Conservation (phyloP, 2,888 invertebrate genomes). For the Epicampocera succincta region DNA sequence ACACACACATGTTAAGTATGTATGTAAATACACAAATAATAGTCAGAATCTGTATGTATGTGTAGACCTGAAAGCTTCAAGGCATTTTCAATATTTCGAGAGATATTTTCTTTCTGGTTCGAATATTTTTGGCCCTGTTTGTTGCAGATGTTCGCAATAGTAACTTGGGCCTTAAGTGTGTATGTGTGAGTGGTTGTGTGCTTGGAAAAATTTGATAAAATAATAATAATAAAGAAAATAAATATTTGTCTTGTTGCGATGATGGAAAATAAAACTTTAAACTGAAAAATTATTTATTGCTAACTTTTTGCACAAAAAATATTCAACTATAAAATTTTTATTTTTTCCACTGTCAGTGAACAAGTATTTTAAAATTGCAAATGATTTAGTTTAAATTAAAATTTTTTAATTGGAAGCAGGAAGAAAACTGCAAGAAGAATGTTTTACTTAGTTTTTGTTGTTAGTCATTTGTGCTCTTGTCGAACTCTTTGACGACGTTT, state of each 20-base stretch:
- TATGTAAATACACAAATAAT: background rate
- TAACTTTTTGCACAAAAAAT: too few relatives aligned
- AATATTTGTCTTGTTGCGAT: slow-evolving; percentile 1
- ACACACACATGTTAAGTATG: background rate
- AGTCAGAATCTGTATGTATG: slow-evolving; percentile 11
- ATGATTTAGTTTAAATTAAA: too few relatives aligned
- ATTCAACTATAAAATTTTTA: too few relatives aligned
- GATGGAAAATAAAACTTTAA: background rate
- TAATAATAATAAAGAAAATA: slow-evolving; percentile 3
- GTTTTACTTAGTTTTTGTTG: too few relatives aligned
- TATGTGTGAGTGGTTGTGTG: background rate
- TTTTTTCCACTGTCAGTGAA: too few relatives aligned
- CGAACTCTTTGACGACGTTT: too few relatives aligned
- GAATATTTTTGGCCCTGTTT: slow-evolving; percentile 28
- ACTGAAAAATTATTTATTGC: too few relatives aligned
- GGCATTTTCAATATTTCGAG: slow-evolving; percentile 48
- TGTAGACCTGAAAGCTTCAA: slow-evolving; percentile 38
- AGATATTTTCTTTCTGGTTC: slow-evolving; percentile 15
- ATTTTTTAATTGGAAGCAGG: too few relatives aligned
- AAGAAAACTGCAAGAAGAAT: too few relatives aligned
- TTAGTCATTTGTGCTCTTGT: too few relatives aligned
- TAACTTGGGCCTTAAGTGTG: slow-evolving; percentile 8
- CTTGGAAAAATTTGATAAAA: slow-evolving; percentile 10
- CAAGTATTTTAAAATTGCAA: too few relatives aligned
- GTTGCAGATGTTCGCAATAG: slow-evolving; percentile 54